These are phyloP conservation scores for Andrena minutula DNA, from an alignment of 2,888 invertebrate species.

Conservation along the genomic window DNA sequence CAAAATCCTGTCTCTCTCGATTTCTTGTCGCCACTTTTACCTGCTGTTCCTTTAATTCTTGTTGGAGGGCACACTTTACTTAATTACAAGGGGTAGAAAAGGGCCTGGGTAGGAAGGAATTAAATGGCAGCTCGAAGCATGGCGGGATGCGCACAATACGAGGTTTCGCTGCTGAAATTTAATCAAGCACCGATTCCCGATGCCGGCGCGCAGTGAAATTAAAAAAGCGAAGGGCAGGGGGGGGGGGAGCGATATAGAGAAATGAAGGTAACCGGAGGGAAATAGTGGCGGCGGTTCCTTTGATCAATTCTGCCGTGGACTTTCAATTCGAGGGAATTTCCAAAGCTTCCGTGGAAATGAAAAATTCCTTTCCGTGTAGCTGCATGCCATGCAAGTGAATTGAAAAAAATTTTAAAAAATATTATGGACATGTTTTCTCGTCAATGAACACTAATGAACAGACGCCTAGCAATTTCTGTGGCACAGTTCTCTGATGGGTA, in stretches of 20 bases:
- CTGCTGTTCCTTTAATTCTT: background rate
- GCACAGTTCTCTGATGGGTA: no score
- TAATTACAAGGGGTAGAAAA: conserved; percentile 23
- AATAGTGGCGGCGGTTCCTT: conserved; percentile 11
- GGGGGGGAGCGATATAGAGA: background rate
- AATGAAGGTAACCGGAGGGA: conserved; percentile 12
- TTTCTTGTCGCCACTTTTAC: conserved; percentile 15
- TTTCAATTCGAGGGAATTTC: conserved; percentile 7
- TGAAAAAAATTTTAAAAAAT: background rate
- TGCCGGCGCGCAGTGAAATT: conserved; percentile 14
- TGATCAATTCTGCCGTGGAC: conserved; percentile 21
- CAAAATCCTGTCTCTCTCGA: background rate
- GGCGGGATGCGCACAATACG: conserved; percentile 3
- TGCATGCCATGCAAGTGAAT: background rate
- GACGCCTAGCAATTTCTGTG: background rate
- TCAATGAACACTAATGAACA: background rate
- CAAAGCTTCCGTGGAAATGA: conserved; percentile 26
- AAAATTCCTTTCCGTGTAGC: background rate
- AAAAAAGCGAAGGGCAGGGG: background rate
- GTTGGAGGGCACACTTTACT: conserved; percentile 11
- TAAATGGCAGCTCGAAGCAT: conserved; percentile 13
- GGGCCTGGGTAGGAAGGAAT: conserved; percentile 22
- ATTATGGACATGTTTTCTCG: background rate
- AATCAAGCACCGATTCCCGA: conserved; percentile 40
- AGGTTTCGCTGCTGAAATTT: conserved; percentile 35